phyloP scores from a whole-genome alignment of 2,113 vertebrate genomes.

The Brachyistius frenatus region DNA sequence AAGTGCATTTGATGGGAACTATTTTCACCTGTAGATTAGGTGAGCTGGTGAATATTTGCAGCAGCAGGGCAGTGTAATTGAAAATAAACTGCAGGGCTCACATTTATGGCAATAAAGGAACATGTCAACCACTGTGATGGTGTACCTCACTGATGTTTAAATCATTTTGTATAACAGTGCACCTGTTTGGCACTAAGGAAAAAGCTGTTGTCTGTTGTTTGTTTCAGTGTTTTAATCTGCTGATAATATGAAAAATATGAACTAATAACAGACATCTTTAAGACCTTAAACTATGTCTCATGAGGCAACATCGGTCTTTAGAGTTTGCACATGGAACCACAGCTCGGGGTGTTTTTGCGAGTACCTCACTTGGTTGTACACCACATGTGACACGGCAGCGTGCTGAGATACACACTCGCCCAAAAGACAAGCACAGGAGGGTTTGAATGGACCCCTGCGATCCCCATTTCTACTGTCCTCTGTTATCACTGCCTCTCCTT shows the following conservation, averaged over 20 bases:
- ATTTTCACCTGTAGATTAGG: neutral
- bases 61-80: neutral
- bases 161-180: neutral
- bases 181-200: neutral
- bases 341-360: constrained; percentile 13
- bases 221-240: neutral
- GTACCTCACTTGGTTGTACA: constrained; percentile 12
- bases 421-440: constrained; percentile 50
- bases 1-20: neutral
- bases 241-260: neutral
- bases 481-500: constrained; percentile 26
- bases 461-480: constrained; percentile 33
- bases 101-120: neutral
- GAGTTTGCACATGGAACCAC: constrained; percentile 7
- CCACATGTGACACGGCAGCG: constrained; percentile 38
- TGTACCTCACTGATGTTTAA: neutral
- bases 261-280: neutral
- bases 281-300: neutral
- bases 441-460: constrained; percentile 53
- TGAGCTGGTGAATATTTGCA: neutral
- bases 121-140: neutral
- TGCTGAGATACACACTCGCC: constrained; percentile 62
- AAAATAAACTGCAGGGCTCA: neutral
- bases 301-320: neutral
- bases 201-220: neutral